Conservation (phyloP, 1,140 invertebrate species). For the Tetramorium alpestre region DNA sequence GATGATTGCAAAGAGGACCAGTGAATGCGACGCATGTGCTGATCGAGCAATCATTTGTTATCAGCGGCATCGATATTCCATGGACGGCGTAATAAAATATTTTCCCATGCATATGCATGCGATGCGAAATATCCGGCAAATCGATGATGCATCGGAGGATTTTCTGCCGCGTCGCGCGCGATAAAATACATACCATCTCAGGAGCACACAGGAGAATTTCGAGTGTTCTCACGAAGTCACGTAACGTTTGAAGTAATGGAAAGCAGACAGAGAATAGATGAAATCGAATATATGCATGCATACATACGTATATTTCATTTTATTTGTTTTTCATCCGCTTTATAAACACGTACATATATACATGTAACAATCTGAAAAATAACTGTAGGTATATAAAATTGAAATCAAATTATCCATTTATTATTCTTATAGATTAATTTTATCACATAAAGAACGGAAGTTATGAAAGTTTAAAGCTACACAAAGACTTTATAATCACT, state of each 20-base stretch:
- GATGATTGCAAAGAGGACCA: not conserved
- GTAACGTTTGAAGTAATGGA: not conserved
- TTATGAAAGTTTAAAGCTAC: not conserved
- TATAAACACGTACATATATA: too few species aligned
- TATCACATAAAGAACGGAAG: not conserved
- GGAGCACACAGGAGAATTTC: not conserved
- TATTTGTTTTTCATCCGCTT: not conserved
- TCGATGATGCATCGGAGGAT: slow-evolving; percentile 52
- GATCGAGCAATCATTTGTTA: slow-evolving; percentile 46
- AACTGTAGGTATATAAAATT: not conserved
- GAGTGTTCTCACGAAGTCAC: not conserved
- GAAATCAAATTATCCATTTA: not conserved
- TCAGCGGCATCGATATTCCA: slow-evolving; percentile 12
- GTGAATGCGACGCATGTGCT: slow-evolving; percentile 12
- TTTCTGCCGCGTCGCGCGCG: slow-evolving; percentile 37
- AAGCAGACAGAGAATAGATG: not conserved
- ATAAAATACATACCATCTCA: slow-evolving; percentile 45
- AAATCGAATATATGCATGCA: not conserved
- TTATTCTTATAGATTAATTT: not conserved
- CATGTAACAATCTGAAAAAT: too few species aligned
- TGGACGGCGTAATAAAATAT: slow-evolving; percentile 57
- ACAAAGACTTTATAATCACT: not conserved
- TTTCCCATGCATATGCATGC: slow-evolving; percentile 66
- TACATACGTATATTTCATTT: not conserved
- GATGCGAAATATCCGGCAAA: slow-evolving; percentile 54